phyloP scores from a whole-genome alignment of 2,888 invertebrate genomes.

The Calephelis perditalis region DNA sequence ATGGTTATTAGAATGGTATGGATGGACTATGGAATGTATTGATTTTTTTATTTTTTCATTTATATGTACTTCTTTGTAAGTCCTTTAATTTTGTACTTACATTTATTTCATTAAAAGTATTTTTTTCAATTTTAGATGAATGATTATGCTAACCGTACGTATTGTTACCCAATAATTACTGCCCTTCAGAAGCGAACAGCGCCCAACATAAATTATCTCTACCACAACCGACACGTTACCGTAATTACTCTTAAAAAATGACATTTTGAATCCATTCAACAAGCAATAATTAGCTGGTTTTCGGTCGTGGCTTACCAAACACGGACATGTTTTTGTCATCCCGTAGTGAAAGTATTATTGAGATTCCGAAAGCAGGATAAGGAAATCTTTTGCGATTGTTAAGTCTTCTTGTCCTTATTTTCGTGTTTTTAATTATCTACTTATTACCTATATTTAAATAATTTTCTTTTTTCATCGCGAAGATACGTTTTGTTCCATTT shows the following conservation, averaged over 20 bases:
- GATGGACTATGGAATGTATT: too few relatives aligned
- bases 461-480: too few relatives aligned
- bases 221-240: constrained; percentile 11
- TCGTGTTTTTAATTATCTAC: not conserved
- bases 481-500: too few relatives aligned
- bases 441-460: too few relatives aligned
- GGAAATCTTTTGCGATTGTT: not conserved
- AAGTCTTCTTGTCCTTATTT: not conserved
- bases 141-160: constrained; percentile 2
- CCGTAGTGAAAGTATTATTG: not conserved
- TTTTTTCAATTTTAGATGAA: not conserved
- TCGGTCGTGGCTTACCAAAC: constrained; percentile 8
- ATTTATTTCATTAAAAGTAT: too few relatives aligned
- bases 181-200: constrained; percentile 5
- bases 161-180: constrained; percentile 9
- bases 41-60: too few relatives aligned
- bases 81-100: too few relatives aligned
- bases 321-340: not conserved
- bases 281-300: constrained; percentile 7
- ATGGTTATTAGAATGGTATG: too few relatives aligned
- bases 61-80: too few relatives aligned
- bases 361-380: not conserved
- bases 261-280: constrained; percentile 4
- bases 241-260: constrained; percentile 12
- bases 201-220: constrained; percentile 7